These are phyloP conservation scores for Sympetrum striolatum DNA, from an alignment of 2,888 invertebrate genomes.

Conservation along the genomic window DNA sequence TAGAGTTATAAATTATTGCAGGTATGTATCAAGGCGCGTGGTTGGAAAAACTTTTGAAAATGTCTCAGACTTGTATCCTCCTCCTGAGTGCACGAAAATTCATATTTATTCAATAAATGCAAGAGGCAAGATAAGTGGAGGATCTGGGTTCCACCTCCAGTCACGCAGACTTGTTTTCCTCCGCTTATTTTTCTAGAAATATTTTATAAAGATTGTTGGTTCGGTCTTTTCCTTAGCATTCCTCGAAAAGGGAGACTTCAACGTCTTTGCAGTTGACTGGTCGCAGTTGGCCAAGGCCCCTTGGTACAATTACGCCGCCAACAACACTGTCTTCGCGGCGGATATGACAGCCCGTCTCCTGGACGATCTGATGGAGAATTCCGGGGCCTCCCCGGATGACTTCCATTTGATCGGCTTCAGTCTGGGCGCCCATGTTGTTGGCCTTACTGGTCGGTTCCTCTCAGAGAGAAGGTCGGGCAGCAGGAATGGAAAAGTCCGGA, in stretches of 20 bases:
- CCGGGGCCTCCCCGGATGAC: conserved; percentile 45
- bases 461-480: conserved; percentile 13
- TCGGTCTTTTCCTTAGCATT: conserved; percentile 42
- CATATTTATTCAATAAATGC: too few relatives aligned
- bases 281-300: conserved; percentile 46
- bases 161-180: too few relatives aligned
- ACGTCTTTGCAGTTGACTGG: conserved; percentile 49
- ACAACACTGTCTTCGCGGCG: conserved; percentile 47
- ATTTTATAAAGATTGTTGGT: background rate
- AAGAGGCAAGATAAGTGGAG: too few relatives aligned
- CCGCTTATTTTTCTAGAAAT: background rate
- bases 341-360: conserved; percentile 44
- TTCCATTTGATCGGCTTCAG: conserved; percentile 49
- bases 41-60: too few relatives aligned
- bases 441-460: conserved; percentile 45
- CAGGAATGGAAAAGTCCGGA: conserved; percentile 1
- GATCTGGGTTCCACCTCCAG: background rate
- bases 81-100: too few relatives aligned
- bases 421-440: conserved; percentile 48
- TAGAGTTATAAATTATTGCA: too few relatives aligned
- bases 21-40: too few relatives aligned
- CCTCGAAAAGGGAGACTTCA: conserved; percentile 46
- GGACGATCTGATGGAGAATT: conserved; percentile 44
- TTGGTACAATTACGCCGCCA: conserved; percentile 48
- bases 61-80: too few relatives aligned